A percentile compares a stretch with the other conserved stretches of the same genome.
phyloP scores from a whole-genome alignment of 2,888 invertebrate genomes.

The Horisme vitalbata region DNA sequence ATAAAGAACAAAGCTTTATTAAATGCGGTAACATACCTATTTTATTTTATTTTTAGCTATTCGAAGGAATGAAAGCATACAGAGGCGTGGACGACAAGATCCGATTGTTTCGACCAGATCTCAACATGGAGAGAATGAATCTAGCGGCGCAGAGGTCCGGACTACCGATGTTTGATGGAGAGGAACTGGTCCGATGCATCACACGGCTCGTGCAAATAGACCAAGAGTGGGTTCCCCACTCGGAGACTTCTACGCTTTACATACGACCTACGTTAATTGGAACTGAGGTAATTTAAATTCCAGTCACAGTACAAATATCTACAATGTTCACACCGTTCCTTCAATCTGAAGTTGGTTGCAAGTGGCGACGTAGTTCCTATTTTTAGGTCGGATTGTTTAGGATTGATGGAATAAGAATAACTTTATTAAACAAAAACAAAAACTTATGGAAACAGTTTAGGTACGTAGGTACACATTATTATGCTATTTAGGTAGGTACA shows the following conservation, averaged over 20 bases:
- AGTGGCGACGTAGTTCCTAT: no score
- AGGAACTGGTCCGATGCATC: slow-evolving; percentile 93
- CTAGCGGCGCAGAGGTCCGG: slow-evolving; percentile 91
- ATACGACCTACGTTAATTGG: slow-evolving; percentile 98
- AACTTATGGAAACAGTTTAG: no score
- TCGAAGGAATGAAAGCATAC: slow-evolving; percentile 99
- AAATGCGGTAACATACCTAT: no score
- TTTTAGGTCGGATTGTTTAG: no score
- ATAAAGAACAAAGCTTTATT: no score
- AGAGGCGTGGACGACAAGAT: slow-evolving; percentile 96
- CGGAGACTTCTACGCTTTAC: slow-evolving; percentile 95
- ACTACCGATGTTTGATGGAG: slow-evolving; percentile 93
- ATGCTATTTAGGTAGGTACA: no score
- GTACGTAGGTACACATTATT: no score
- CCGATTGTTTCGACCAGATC: slow-evolving; percentile 95
- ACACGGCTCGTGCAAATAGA: slow-evolving; percentile 94
- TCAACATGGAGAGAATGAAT: slow-evolving; percentile 97
- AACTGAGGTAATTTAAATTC: slow-evolving; percentile 90
- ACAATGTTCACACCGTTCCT: no score
- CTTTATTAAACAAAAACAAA: no score
- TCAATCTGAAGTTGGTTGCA: no score
- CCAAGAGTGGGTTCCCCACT: slow-evolving; percentile 98
- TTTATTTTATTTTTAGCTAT: slow-evolving; percentile 87
- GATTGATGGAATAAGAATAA: no score
- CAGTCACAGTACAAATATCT: no score